Evolutionary conservation across 2,888 invertebrate genomes (phyloP).

Genomic region (Asteroscopus sphinx): DNA sequence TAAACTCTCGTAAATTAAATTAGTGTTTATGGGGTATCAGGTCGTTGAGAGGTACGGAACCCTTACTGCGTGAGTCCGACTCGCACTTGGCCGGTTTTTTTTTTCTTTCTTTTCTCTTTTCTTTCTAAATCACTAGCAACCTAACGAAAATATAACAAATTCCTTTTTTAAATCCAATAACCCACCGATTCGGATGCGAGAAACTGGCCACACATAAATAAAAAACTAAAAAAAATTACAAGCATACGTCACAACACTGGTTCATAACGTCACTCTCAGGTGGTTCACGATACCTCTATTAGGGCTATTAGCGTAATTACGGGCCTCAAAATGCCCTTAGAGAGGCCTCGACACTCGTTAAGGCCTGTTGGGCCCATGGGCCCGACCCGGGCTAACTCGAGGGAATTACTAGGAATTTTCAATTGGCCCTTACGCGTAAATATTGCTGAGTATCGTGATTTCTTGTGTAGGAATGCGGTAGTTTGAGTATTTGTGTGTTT

Average conservation of each 20-base stretch:
- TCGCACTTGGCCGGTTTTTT: no score
- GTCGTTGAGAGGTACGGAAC: no score
- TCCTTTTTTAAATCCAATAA: conserved; percentile 17
- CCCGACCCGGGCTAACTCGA: conserved; percentile 49
- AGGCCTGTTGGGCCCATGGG: conserved; percentile 51
- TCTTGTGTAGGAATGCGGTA: conserved; percentile 24
- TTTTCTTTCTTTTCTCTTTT: no score
- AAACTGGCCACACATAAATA: conserved; percentile 22
- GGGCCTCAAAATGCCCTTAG: conserved; percentile 66
- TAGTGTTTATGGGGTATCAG: no score
- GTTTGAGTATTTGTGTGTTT: conserved; percentile 19
- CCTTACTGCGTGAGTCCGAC: no score
- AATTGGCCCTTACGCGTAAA: conserved; percentile 64
- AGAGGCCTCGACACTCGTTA: conserved; percentile 71
- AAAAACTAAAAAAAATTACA: conserved; percentile 11
- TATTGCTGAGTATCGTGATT: conserved; percentile 53
- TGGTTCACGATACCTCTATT: conserved; percentile 71
- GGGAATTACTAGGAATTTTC: conserved; percentile 65
- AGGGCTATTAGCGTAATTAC: conserved; percentile 80
- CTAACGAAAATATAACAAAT: not conserved
- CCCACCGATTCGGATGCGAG: conserved; percentile 3
- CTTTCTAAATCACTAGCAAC: conserved; percentile 9
- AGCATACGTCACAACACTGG: conserved; percentile 5
- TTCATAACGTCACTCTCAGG: conserved; percentile 61
- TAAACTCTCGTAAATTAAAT: no score